Evolutionary conservation across 2,797 vertebrate species (phyloP), one percentile per base, ranked within the genome.

Genomic region (Picus viridis): DNA sequence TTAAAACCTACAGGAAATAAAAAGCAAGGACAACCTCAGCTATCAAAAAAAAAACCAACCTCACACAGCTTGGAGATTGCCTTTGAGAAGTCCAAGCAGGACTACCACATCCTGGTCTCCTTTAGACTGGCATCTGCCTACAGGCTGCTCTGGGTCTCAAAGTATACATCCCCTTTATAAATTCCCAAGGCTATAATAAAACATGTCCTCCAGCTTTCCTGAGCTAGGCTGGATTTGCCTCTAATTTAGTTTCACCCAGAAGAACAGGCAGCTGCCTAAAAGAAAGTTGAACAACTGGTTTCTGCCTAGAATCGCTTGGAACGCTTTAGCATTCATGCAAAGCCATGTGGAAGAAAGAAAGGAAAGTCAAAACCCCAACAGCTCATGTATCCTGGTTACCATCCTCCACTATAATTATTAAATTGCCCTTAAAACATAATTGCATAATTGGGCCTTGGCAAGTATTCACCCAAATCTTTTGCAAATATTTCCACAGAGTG

Each of bases 401-500:
- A 87, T 79, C 80, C 79, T 95, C 92, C 79, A 83, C 81, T 72
- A 43, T 94, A 94, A 96, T 97, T 95, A 97, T 58, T 86, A 96
- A 96, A 93, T 86, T 92, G 91, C 93, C 94, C 88, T 97, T 96
- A 96, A 97, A 90, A 88, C 91, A 93, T 96, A 95, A 96, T 95
- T 91, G 90, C 78, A 88, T 91, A 90, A 92, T 80, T 93, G 78
- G 83, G 85, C 67, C 67, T 96, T 76, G 90, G 92, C 93, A 96
- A 95, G 80, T 27, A 53, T 88, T 92, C 86, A 92, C 53, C 58
- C 74, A 92, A 90, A 94, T 91, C 92, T 86, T 91, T 14, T 62
- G 78, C 90, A 88, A 95, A 93, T 83, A 95, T 89, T 88, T 95
- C 83, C 92, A 80, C 56, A 64, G 85, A 82, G 88, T 70, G 51